Percentiles rank a stretch among this genome's conserved stretches.
phyloP scores from a whole-genome alignment of 2,113 vertebrate species.

The Tachysurus vachellii region DNA sequence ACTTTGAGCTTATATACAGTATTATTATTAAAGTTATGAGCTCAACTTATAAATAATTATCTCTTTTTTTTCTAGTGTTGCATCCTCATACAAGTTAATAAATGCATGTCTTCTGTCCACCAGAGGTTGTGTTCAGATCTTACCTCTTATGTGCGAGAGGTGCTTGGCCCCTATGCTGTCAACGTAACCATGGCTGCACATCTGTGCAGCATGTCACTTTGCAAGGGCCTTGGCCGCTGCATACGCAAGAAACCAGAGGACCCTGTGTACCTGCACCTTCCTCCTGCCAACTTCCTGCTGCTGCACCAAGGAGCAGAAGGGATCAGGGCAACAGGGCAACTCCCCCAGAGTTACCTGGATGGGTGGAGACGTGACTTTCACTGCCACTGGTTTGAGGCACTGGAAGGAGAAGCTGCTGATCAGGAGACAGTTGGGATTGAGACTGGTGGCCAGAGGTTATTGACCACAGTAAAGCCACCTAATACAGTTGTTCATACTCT shows the following conservation, averaged over 20 bases:
- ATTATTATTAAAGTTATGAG: neutral
- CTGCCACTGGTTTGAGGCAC: constrained; percentile 75
- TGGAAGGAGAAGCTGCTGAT: constrained; percentile 67
- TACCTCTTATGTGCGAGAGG: constrained; percentile 65
- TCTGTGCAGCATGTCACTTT: constrained; percentile 73
- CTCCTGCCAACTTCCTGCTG: constrained; percentile 53
- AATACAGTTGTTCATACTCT: constrained; percentile 30
- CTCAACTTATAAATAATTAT: neutral
- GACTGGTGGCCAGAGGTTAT: constrained; percentile 23
- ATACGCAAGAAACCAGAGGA: constrained; percentile 70
- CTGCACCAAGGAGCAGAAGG: constrained; percentile 54
- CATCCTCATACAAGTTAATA: neutral
- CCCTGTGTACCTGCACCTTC: constrained; percentile 72
- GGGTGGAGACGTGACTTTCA: constrained; percentile 73
- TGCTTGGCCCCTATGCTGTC: constrained; percentile 73
- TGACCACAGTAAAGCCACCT: constrained; percentile 55
- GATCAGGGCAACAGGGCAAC: constrained; percentile 61
- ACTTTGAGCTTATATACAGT: neutral
- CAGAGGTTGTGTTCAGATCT: constrained; percentile 76
- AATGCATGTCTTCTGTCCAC: constrained; percentile 5
- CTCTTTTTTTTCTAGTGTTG: neutral
- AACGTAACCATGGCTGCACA: constrained; percentile 74
- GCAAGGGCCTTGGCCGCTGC: constrained; percentile 75
- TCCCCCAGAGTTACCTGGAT: constrained; percentile 59
- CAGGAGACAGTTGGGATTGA: constrained; percentile 62